A percentile compares a stretch with the other conserved stretches of the same genome.
Evolutionary conservation across 2,797 vertebrate species (phyloP).

Genomic region (Neopelma chrysocephalum): DNA sequence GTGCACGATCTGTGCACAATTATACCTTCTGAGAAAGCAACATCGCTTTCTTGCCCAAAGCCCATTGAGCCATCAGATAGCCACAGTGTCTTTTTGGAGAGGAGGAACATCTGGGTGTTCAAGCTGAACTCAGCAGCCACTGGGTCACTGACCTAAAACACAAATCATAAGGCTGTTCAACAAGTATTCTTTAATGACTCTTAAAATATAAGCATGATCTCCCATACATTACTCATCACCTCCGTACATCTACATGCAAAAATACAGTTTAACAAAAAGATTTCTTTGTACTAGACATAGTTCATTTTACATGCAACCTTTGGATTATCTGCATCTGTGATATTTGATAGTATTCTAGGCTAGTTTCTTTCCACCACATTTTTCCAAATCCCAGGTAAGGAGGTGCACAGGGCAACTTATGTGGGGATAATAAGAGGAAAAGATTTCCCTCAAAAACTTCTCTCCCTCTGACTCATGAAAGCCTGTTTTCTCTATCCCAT

Average conservation of each 20-base stretch:
- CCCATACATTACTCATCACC: not conserved
- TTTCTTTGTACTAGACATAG: not conserved
- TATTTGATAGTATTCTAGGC: not conserved
- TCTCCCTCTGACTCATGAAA: not conserved
- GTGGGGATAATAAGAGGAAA: not conserved
- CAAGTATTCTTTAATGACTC: not conserved
- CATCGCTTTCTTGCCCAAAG: constrained; percentile 90
- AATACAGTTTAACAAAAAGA: not conserved
- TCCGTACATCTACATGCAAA: not conserved
- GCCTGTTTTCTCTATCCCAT: not conserved
- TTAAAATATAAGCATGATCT: not conserved
- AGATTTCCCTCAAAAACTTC: not conserved
- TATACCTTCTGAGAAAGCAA: constrained; percentile 89
- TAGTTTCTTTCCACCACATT: not conserved
- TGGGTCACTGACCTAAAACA: constrained; percentile 91
- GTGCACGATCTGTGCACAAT: not conserved
- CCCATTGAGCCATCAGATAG: constrained; percentile 93
- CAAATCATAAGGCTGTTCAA: not conserved
- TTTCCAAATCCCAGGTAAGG: not conserved
- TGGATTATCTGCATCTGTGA: not conserved
- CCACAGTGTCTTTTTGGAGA: constrained; percentile 90
- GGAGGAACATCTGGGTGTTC: constrained; percentile 92
- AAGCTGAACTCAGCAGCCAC: constrained; percentile 93
- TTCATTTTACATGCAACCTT: not conserved
- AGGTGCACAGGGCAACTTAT: not conserved